Conservation (phyloP, 2,888 invertebrate genomes). For the Cheilosia variabilis region DNA sequence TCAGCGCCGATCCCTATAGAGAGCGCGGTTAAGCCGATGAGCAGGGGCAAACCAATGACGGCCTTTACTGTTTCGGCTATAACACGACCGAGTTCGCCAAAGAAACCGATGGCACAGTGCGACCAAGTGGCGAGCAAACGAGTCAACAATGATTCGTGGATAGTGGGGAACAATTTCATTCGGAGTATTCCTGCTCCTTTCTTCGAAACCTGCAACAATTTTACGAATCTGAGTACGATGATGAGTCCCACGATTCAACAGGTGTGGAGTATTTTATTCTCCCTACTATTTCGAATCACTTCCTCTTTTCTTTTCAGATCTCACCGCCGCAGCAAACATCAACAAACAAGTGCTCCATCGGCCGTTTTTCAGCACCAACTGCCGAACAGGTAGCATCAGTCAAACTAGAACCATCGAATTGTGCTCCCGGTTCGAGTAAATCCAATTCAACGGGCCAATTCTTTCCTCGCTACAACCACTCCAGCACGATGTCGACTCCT, state of each 20-base stretch:
- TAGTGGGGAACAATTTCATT: conserved; percentile 6
- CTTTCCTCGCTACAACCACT: conserved; percentile 41
- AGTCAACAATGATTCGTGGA: conserved; percentile 2
- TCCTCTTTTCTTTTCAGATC: conserved; percentile 12
- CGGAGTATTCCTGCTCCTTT: not conserved
- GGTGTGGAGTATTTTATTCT: no score
- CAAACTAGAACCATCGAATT: conserved; percentile 8
- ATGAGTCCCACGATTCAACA: conserved; percentile 49
- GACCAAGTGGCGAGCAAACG: conserved; percentile 10
- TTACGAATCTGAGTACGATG: conserved; percentile 31
- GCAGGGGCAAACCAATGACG: conserved; percentile 54
- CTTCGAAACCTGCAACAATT: conserved; percentile 30
- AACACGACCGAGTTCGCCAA: conserved; percentile 57
- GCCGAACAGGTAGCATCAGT: not conserved
- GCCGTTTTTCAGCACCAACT: not conserved
- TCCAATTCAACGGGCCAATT: conserved; percentile 28
- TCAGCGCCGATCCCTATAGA: conserved; percentile 9
- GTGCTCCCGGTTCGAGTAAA: not conserved
- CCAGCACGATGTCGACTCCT: not conserved
- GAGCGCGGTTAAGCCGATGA: conserved; percentile 7
- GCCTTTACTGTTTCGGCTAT: conserved; percentile 56
- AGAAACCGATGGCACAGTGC: conserved; percentile 14
- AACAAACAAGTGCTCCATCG: not conserved
- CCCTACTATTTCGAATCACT: no score
- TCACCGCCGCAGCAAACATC: not conserved